Base-by-base conservation (phyloP, 2,888 invertebrate genomes). In the Epistrophe eligans region DNA sequence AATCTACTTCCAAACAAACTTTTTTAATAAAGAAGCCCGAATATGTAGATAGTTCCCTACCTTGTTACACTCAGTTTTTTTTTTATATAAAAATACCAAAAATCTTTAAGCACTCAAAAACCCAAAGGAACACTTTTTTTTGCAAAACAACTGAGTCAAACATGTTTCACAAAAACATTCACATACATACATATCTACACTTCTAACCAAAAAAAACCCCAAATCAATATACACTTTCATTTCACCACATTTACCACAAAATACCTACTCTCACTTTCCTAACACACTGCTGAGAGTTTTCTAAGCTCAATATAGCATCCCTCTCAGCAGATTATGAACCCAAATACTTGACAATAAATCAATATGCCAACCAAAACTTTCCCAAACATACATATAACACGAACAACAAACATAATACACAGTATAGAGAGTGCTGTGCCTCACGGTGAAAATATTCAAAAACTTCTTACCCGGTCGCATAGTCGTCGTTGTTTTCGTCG, bases 321-420 rank as follows among this genome's bases (percentile, higher is more conserved):
- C 71, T 19, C 19, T 67, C 19, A 67, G 50, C 67, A 67, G 87
- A 87, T 83, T 79, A 87, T 70, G 64, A 71, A 55, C 85, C 74
- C 45, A 80, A 82, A 74, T 60, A 57, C 72, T 83, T 76, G 79
- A 87, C 87, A 83, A 87, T 87, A 87, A 87, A 87, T 87, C 87
- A 87, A 87, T 87, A 79, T 83, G 83, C 87, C 83, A 87, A 64
- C 43, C 50, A 55, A 83, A 87, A 70, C 66, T 82, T 83, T 85
- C 43, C 43, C 55, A 52, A 81, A 67, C 45, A 60, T n/a, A 66
- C 24, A 24, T 8, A 40, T 40, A 57, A 57, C 76, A 70, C 74
- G 24, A 35, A 32, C 70, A 66, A 48, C 24, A 43, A 79, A 55
- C n/a, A n/a, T n/a, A n/a, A n/a, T n/a, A n/a, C n/a, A n/a, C 43